Percentiles rank a stretch among this genome's conserved stretches.
These are phyloP conservation scores for Enteromius viviparus DNA, from an alignment of 2,797 vertebrate species.

Conservation along the genomic window DNA sequence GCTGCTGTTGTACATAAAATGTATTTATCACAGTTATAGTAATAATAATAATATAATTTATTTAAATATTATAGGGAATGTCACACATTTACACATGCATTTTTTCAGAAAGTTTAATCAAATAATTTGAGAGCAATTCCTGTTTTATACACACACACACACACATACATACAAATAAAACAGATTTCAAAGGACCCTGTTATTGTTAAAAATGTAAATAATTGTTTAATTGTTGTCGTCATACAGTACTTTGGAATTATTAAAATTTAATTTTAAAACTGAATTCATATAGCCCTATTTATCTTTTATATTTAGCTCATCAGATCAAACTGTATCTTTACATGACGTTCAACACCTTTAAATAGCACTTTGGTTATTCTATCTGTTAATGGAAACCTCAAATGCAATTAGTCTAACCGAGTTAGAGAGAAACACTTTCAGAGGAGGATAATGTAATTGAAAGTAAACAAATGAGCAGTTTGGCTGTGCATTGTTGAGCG, in stretches of 20 bases:
- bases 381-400: neutral
- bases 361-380: neutral
- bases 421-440: constrained; percentile 6
- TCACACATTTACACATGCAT: too few species aligned
- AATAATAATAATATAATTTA: neutral
- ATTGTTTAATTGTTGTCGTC: neutral
- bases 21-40: neutral
- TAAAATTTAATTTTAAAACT: neutral
- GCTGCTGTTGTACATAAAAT: too few species aligned
- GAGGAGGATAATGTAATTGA: neutral
- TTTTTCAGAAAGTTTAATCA: too few species aligned
- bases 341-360: neutral
- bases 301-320: neutral
- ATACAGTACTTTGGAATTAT: neutral
- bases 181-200: too few species aligned
- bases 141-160: too few species aligned
- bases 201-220: neutral
- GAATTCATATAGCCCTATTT: neutral
- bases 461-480: neutral
- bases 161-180: too few species aligned
- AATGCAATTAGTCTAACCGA: neutral
- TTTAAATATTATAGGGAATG: neutral
- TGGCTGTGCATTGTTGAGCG: neutral
- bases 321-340: neutral
- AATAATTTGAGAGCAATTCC: too few species aligned